These are phyloP conservation scores for Agriopis aurantiaria DNA, from an alignment of 2,888 invertebrate genomes.

Conservation along the genomic window DNA sequence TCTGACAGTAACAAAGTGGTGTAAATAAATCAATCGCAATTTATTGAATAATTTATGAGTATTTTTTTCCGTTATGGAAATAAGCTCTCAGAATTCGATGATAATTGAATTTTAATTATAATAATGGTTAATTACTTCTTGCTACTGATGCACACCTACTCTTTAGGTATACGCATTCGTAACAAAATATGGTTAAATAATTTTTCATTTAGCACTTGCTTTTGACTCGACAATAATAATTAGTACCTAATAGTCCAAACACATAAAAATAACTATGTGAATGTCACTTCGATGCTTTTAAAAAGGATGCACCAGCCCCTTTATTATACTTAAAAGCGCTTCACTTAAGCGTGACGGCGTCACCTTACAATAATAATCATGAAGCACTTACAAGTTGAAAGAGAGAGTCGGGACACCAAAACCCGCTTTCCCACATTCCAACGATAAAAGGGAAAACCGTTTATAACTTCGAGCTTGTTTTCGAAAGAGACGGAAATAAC, in stretches of 20 bases:
- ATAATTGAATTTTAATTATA: no score
- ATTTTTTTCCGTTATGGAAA: neutral
- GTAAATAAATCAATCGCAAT: neutral
- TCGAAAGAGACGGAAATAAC: conserved; percentile 65
- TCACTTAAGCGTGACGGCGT: conserved; percentile 47
- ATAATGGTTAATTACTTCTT: no score
- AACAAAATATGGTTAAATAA: no score
- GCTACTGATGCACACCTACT: no score
- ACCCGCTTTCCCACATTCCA: conserved; percentile 84
- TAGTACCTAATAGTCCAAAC: no score
- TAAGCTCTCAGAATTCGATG: neutral
- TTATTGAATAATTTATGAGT: neutral
- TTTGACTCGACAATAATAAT: no score
- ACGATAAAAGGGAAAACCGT: conserved; percentile 83
- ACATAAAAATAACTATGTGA: no score
- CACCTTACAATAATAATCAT: conserved; percentile 62
- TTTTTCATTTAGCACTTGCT: no score
- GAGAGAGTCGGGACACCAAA: conserved; percentile 83
- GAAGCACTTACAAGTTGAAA: conserved; percentile 79
- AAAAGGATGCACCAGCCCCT: conserved; percentile 3
- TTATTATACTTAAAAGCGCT: conserved; percentile 4
- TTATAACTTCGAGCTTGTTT: conserved; percentile 59
- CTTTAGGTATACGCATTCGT: no score
- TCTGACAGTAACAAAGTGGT: neutral
- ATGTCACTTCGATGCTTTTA: neutral